Evolutionary conservation across 2,888 invertebrate genomes (phyloP), one percentile per base, ranked within the genome.

Genomic region (Oscheius sp.): DNA sequence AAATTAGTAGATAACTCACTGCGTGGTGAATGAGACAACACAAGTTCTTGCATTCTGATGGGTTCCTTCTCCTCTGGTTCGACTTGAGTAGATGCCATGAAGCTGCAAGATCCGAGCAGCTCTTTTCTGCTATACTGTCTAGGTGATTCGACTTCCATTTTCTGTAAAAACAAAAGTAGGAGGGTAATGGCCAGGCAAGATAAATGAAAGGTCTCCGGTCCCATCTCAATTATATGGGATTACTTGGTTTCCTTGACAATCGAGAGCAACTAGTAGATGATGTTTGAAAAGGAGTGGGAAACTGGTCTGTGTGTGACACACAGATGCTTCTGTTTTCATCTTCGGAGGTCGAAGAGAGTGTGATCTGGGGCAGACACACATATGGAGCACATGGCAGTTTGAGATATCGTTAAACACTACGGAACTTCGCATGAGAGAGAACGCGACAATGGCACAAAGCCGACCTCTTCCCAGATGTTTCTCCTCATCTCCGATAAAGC

Each of bases 301-400:
- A 35, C 35, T 35, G 35, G 5, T 35, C 66, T 41, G 41, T 18
- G 29, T 25, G 66, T 25, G 52, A 12, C 27, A 63, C n/a, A 21
- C 25, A 52, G 46, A 49, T 52, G 66, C 52, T 49, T 66, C 35
- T 66, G 66, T 66, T 66, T 66, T 66, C 52, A 61, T 5, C 18
- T 49, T 16, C n/a, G 49, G 66, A 63, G 63, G 63, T 63, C 63
- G 46, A 23, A 35, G 63, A 52, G 29, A 49, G 27, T 46, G 66
- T n/a, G 66, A 23, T n/a, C 35, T 9, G 9, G 35, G 35, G 35
- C 35, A 35, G 35, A 35, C n/a, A 18, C 66, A 66, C 66, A 66
- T 66, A 66, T 66, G 66, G 66, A 29, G 66, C 66, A 66, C 66
- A 66, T 66, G 66, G 66, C 66, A 52, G 29, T 66, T 66, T 66